Percentiles rank a stretch among this genome's conserved stretches.
These are phyloP conservation scores for Anseranas semipalmata DNA, from an alignment of 2,113 vertebrate genomes.

Conservation along the genomic window DNA sequence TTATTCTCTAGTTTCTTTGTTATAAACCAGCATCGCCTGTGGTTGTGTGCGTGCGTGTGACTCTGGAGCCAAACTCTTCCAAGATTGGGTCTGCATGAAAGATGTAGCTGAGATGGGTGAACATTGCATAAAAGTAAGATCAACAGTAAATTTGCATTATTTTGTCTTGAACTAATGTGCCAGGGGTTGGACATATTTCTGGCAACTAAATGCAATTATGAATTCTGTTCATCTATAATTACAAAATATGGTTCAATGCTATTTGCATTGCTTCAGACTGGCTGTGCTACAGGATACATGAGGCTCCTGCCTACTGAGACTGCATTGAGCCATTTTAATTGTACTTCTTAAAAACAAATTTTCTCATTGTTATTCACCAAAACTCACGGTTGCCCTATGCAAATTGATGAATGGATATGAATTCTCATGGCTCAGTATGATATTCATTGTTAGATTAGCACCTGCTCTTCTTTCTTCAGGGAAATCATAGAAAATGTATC, in stretches of 20 bases:
- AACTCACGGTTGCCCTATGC: not conserved
- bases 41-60: too few species aligned
- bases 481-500: not conserved
- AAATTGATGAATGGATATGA: not conserved
- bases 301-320: not conserved
- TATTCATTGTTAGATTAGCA: not conserved
- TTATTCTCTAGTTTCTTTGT: not conserved
- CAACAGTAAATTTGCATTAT: fast-evolving
- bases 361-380: not conserved
- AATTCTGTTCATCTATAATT: not conserved
- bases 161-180: not conserved
- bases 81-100: not conserved
- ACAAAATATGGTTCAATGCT: not conserved
- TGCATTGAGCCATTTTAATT: not conserved
- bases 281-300: not conserved
- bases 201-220: not conserved
- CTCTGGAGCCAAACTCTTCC: not conserved
- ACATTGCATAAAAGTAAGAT: fast-evolving
- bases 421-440: not conserved
- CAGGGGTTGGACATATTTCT: not conserved
- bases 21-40: fast-evolving
- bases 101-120: not conserved
- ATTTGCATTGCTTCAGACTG: not conserved
- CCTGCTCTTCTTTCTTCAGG: not conserved
- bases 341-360: not conserved